A percentile compares a stretch with the other conserved stretches of the same genome.
Evolutionary conservation across 2,113 vertebrate species (phyloP).

Genomic region (Sitta europaea): DNA sequence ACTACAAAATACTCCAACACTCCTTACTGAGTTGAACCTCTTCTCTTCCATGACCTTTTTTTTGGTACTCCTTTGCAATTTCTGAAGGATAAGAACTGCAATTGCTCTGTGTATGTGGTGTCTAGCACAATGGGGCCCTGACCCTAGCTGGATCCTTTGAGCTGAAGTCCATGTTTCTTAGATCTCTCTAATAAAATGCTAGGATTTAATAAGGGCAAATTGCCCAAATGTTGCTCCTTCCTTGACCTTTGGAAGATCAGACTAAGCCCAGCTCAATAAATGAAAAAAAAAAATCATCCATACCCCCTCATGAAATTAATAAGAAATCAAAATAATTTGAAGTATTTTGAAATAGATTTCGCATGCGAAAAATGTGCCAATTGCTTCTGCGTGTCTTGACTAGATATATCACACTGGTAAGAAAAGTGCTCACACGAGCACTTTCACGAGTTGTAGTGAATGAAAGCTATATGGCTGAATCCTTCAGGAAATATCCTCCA

Average conservation of each 20-base stretch:
- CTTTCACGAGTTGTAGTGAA: neutral
- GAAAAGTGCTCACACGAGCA: neutral
- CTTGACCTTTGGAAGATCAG: neutral
- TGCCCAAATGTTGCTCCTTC: neutral
- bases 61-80: neutral
- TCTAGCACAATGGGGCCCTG: neutral
- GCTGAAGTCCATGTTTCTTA: neutral
- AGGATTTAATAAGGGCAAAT: neutral
- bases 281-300: neutral
- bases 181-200: neutral
- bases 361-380: neutral
- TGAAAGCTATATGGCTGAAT: neutral
- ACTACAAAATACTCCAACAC: neutral
- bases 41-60: neutral
- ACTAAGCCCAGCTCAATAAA: neutral
- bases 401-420: neutral
- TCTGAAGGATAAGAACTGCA: neutral
- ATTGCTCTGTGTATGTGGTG: neutral
- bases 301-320: neutral
- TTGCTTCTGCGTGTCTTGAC: neutral
- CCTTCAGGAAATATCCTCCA: constrained; percentile 14
- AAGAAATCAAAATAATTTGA: neutral
- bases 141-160: neutral
- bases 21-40: neutral
- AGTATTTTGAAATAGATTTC: neutral